Conservation (phyloP, 2,113 vertebrate species). For the Genyomyrus donnyi region DNA sequence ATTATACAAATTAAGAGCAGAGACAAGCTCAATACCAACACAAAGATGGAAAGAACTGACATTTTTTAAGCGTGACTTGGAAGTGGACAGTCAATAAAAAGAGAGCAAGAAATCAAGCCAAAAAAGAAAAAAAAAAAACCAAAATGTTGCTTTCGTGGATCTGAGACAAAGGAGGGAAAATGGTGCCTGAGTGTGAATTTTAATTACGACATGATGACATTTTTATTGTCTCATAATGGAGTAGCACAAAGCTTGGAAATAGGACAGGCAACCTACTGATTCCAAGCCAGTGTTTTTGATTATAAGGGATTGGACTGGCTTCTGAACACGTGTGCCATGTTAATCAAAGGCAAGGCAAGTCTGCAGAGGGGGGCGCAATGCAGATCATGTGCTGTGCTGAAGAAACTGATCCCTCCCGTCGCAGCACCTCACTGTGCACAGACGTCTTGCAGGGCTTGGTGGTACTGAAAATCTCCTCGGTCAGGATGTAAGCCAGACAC, state of each 20-base stretch:
- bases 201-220: conserved; percentile 22
- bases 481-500: neutral
- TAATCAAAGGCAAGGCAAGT: neutral
- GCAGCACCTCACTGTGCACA: neutral
- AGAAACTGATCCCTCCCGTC: neutral
- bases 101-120: neutral
- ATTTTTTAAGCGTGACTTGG: neutral
- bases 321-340: neutral
- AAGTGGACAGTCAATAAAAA: neutral
- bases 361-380: neutral
- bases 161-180: neutral
- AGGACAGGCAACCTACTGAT: neutral
- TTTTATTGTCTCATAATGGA: conserved; percentile 20
- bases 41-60: neutral
- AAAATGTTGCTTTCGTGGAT: neutral
- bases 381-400: neutral
- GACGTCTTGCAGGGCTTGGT: neutral
- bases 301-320: neutral
- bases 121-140: neutral
- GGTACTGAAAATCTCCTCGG: neutral
- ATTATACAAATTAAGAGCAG: neutral
- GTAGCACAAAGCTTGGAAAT: neutral
- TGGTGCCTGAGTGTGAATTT: neutral
- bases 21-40: neutral
- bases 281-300: conserved; percentile 9